Percentiles rank a stretch among this genome's conserved stretches.
Conservation (phyloP, 2,113 vertebrate genomes). For the Xenopus laevis region DNA sequence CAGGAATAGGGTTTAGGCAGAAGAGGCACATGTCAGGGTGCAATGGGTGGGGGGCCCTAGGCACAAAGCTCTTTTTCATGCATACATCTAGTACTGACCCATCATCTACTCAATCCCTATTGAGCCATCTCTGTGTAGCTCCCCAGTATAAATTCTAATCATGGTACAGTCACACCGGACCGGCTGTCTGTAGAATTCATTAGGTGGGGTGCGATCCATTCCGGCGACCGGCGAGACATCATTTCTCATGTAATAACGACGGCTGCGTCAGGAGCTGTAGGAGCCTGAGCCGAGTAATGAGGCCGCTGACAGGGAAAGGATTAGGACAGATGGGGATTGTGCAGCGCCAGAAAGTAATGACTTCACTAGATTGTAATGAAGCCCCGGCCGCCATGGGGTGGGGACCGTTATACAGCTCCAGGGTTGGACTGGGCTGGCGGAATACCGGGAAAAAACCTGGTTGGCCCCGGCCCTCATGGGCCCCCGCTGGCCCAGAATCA, state of each 20-base stretch:
- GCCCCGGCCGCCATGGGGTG: background rate
- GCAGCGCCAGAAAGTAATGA: conserved; percentile 12
- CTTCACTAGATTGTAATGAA: conserved; percentile 27
- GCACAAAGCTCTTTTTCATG: too few species aligned
- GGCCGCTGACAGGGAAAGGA: conserved; percentile 2
- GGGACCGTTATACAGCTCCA: too few species aligned
- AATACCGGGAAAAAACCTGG: too few species aligned
- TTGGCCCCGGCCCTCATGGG: too few species aligned
- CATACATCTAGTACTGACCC: too few species aligned
- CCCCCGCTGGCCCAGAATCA: background rate
- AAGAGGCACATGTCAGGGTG: too few species aligned
- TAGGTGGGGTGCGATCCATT: background rate
- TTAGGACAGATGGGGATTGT: conserved; percentile 28
- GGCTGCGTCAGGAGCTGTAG: background rate
- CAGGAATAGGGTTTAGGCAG: too few species aligned
- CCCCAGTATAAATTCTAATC: too few species aligned
- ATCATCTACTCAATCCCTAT: too few species aligned
- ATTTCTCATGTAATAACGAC: background rate
- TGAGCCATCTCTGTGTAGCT: too few species aligned
- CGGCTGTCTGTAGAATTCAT: background rate
- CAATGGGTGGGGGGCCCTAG: too few species aligned
- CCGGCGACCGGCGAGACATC: background rate
- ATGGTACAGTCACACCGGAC: too few species aligned
- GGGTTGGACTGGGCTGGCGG: background rate
- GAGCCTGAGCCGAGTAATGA: conserved; percentile 15